Evolutionary conservation across 1,140 invertebrate species (phyloP), one percentile per base, ranked within the genome.

Genomic region (Grapholita molesta): DNA sequence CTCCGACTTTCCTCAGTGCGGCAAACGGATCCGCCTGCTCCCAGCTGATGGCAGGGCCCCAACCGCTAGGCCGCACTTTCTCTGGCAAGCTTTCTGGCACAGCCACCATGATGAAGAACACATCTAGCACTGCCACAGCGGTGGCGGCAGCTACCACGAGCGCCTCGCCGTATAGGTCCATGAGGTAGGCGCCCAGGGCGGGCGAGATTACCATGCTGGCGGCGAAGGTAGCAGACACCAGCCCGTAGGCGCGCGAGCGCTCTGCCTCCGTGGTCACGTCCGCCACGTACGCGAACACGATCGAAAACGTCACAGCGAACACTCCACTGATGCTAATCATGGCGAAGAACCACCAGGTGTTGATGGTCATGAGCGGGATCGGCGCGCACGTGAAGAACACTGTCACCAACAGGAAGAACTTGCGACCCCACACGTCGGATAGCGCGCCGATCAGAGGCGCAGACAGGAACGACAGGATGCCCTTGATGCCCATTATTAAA

Each of bases 301-400:
- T 98, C 65, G 97, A 98, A 91, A 99, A 99, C 52, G 99, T 99
- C 64, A 99, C 99, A 65, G 99, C 98, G 92, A 99, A 99, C 70
- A 99, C 96, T 69, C 99, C 99, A 74, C 98, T 99, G 86, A 99
- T 98, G 79, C 97, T 99, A 92, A 99, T 99, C 96, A 99, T 98
- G 61, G 98, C 98, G 93, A 99, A 99, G 92, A 99, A 99, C 99
- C 99, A 99, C 97, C 98, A 99, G 64, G 98, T 98, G 93, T 99
- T 99, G 83, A 99, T 97, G 84, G 97, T 98, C 97, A 99, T 99
- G 65, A 99, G 94, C 65, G 99, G 99, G 86, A 99, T 99, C 38
- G 99, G 99, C 72, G 97, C 96, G 93, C 99, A 99, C 4, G 99
- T 99, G 93, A 99, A 99, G 91, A 99, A 99, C 75, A 99, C 99